These are phyloP conservation scores for Onychomys torridus DNA, from an alignment of 2,797 vertebrate species.

Conservation along the genomic window DNA sequence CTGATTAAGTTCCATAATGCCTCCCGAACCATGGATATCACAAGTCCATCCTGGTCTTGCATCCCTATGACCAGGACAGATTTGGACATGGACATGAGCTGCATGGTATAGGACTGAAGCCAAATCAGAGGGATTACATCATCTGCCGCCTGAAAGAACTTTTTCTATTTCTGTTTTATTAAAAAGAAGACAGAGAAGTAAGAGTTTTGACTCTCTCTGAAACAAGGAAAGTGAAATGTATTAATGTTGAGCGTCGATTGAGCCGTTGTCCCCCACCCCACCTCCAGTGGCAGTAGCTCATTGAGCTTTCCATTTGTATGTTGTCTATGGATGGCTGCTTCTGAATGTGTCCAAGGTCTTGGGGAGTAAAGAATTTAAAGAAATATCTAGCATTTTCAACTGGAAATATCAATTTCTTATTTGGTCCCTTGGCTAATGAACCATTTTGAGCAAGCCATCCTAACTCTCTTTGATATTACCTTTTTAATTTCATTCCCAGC, in stretches of 20 bases:
- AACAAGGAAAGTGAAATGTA: background rate
- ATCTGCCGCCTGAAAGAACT: background rate
- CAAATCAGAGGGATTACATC: background rate
- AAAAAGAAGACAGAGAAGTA: background rate
- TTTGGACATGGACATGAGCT: background rate
- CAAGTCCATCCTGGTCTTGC: background rate
- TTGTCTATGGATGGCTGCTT: background rate
- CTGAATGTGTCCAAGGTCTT: background rate
- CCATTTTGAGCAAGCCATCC: background rate
- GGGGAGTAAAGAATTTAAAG: background rate
- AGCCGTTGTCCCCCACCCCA: background rate
- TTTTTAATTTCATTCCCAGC: constrained; percentile 49
- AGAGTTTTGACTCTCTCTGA: background rate
- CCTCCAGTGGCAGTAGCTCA: background rate
- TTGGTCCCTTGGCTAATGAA: constrained; percentile 30
- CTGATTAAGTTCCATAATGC: background rate
- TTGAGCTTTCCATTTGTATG: background rate
- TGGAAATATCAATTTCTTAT: background rate
- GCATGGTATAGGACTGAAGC: background rate
- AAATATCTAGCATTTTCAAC: background rate
- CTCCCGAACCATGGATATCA: background rate
- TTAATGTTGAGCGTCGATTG: background rate
- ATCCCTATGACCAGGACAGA: background rate
- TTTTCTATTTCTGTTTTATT: background rate
- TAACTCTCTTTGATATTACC: background rate